Conservation (phyloP, 2,113 vertebrate genomes). For the Hucho hucho region DNA sequence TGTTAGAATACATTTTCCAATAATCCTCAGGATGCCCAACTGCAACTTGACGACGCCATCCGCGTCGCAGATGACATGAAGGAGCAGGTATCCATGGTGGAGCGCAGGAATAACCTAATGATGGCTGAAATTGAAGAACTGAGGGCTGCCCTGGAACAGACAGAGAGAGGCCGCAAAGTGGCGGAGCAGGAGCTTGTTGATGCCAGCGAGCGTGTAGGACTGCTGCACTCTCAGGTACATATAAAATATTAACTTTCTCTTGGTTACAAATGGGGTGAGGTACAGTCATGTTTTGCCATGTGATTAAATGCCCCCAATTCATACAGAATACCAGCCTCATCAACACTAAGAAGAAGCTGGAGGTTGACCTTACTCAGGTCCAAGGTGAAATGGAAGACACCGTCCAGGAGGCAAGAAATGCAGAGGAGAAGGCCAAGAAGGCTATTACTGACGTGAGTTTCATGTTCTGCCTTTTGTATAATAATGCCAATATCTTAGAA, state of each 20-base stretch:
- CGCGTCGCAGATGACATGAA: slow-evolving; percentile 70
- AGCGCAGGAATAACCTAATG: slow-evolving; percentile 85
- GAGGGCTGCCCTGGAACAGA: slow-evolving; percentile 83
- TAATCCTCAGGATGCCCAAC: slow-evolving; percentile 61
- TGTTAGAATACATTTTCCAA: too few relatives aligned
- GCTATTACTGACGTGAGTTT: slow-evolving; percentile 75
- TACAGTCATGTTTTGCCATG: background rate
- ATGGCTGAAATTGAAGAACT: slow-evolving; percentile 86
- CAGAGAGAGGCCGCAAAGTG: slow-evolving; percentile 81
- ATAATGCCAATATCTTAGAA: too few relatives aligned
- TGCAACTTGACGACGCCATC: slow-evolving; percentile 60
- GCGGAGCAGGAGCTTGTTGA: slow-evolving; percentile 90
- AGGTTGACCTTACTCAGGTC: slow-evolving; percentile 83
- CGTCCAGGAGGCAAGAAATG: slow-evolving; percentile 80
- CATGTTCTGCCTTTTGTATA: background rate
- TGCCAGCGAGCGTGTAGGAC: slow-evolving; percentile 75
- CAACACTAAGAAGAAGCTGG: slow-evolving; percentile 87
- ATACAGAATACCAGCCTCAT: slow-evolving; percentile 71
- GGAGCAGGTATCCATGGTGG: slow-evolving; percentile 85
- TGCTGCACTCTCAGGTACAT: slow-evolving; percentile 84
- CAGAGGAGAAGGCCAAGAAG: slow-evolving; percentile 83
- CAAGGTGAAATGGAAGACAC: slow-evolving; percentile 88
- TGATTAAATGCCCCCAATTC: slow-evolving; percentile 6
- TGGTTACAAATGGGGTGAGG: background rate
- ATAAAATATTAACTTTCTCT: background rate